Conservation (phyloP, 1,140 invertebrate species). For the Mylabris phalerata region DNA sequence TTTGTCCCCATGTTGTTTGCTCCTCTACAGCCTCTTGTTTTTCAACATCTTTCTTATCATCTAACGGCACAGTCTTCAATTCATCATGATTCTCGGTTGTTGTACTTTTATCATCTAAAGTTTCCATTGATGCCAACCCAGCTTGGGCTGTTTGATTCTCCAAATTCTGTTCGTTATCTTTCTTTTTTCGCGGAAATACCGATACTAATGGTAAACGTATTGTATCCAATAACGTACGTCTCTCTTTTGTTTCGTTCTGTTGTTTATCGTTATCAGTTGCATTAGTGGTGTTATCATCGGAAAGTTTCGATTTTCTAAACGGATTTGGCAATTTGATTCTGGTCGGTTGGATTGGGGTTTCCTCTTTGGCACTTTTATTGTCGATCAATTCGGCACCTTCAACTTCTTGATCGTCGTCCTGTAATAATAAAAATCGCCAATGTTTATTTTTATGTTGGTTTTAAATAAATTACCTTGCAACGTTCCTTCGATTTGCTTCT, state of each 20-base stretch:
- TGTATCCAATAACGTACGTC: slow-evolving; percentile 50
- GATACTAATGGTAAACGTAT: slow-evolving; percentile 58
- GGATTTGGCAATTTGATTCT: slow-evolving; percentile 41
- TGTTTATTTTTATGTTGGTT: not conserved
- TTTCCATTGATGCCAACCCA: slow-evolving; percentile 70
- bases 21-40: slow-evolving; percentile 36
- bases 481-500: slow-evolving; percentile 66
- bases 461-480: slow-evolving; percentile 45
- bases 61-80: slow-evolving; percentile 62
- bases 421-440: slow-evolving; percentile 4
- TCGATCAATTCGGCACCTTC: slow-evolving; percentile 38
- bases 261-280: slow-evolving; percentile 20
- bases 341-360: slow-evolving; percentile 21
- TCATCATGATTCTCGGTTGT: slow-evolving; percentile 50
- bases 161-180: slow-evolving; percentile 31
- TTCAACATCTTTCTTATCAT: slow-evolving; percentile 36
- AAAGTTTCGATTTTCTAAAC: slow-evolving; percentile 38
- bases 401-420: slow-evolving; percentile 31
- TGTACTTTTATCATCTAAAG: slow-evolving; percentile 54
- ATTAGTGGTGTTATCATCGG: slow-evolving; percentile 22
- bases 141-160: slow-evolving; percentile 46
- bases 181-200: slow-evolving; percentile 47
- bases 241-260: slow-evolving; percentile 33
- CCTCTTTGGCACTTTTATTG: slow-evolving; percentile 35
- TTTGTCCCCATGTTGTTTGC: slow-evolving; percentile 24